Evolutionary conservation across 2,113 vertebrate species (phyloP).

Genomic region (Emydocephalus ijimae): DNA sequence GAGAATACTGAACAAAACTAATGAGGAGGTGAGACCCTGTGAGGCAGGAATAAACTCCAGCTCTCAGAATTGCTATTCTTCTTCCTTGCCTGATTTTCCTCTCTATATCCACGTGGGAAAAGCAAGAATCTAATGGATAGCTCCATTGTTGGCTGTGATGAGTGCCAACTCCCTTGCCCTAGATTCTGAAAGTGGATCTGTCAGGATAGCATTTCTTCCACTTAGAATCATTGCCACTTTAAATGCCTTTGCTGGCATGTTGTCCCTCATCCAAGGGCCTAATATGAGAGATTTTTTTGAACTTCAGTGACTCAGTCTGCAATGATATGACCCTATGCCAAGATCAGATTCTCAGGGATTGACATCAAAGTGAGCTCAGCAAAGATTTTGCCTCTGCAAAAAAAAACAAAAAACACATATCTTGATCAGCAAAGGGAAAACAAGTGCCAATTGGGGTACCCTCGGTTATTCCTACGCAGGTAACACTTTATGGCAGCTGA

Average conservation of each 20-base stretch:
- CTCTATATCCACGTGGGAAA: neutral
- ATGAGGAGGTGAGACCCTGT: neutral
- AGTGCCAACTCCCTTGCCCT: neutral
- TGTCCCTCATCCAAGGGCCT: neutral
- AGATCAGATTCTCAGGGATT: neutral
- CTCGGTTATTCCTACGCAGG: neutral
- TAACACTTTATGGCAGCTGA: neutral
- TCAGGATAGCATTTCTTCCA: neutral
- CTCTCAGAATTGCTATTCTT: neutral
- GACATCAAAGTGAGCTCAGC: neutral
- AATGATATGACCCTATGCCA: neutral
- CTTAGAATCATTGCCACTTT: neutral
- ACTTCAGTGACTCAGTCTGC: neutral
- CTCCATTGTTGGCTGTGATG: neutral
- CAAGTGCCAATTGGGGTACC: neutral
- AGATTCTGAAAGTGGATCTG: neutral
- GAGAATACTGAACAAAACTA: neutral
- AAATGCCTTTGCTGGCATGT: neutral
- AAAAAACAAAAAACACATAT: too few species aligned
- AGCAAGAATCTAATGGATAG: neutral
- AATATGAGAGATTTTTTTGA: neutral
- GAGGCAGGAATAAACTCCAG: neutral
- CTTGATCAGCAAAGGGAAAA: neutral
- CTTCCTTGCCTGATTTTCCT: neutral
- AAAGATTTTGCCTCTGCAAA: neutral